Evolutionary conservation across 1,140 invertebrate species (phyloP).

Genomic region (Drosophila punjabiensis): DNA sequence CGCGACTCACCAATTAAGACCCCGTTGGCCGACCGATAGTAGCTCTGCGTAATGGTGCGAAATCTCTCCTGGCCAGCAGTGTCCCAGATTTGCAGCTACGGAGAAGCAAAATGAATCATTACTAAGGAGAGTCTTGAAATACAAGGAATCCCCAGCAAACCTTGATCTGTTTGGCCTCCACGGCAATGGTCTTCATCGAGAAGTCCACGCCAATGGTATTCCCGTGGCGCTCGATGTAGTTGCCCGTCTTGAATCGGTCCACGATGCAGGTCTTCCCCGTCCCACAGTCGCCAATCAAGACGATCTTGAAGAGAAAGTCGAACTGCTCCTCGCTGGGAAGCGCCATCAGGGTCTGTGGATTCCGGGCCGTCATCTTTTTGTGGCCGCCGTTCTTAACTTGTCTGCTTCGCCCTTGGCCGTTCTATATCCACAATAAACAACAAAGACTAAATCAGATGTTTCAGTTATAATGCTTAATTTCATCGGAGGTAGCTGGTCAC

Average conservation of each 20-base stretch:
- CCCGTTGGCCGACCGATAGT: conserved; percentile 96
- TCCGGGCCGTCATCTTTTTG: conserved; percentile 85
- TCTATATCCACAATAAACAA: conserved; percentile 21
- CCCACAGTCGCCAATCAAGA: conserved; percentile 92
- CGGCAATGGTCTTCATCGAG: conserved; percentile 97
- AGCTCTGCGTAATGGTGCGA: conserved; percentile 96
- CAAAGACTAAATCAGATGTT: conserved; percentile 24
- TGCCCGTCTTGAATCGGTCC: conserved; percentile 96
- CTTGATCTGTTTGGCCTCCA: conserved; percentile 97
- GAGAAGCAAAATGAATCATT: not conserved
- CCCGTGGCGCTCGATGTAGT: conserved; percentile 96
- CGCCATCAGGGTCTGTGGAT: conserved; percentile 86
- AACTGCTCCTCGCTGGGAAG: conserved; percentile 88
- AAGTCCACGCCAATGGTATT: conserved; percentile 98
- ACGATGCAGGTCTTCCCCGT: conserved; percentile 94
- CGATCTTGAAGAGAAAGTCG: conserved; percentile 93
- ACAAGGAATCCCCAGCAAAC: conserved; percentile 85
- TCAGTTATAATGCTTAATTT: not conserved
- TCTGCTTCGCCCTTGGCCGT: conserved; percentile 26
- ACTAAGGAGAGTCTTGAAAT: not conserved
- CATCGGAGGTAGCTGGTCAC: not conserved
- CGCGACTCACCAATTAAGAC: conserved; percentile 93
- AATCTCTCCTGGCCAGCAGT: conserved; percentile 97
- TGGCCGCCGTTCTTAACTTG: conserved; percentile 8
- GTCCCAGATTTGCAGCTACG: conserved; percentile 93